Conservation (phyloP, 2,797 vertebrate species). For the Silurus lanzhouensis region DNA sequence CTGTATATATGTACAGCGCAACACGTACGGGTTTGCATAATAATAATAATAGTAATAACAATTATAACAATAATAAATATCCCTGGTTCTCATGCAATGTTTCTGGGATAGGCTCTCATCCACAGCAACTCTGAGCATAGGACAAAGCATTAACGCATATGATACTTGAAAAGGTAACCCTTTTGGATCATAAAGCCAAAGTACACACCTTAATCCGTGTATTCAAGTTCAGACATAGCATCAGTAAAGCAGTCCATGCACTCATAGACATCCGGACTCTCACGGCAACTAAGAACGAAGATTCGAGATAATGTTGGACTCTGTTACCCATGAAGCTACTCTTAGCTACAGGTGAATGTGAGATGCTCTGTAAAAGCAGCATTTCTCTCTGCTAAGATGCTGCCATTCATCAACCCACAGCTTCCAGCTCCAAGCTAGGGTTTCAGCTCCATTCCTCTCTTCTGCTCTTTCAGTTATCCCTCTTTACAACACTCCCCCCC, state of each 20-base stretch:
- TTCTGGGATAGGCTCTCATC: background rate
- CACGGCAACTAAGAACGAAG: background rate
- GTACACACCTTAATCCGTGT: background rate
- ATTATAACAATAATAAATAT: background rate
- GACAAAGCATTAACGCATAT: background rate
- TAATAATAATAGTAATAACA: background rate
- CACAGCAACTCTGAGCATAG: background rate
- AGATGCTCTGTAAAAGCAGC: slow-evolving; percentile 24
- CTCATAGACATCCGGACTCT: background rate
- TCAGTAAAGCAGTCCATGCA: background rate
- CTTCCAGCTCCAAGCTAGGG: slow-evolving; percentile 40
- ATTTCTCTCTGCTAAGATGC: slow-evolving; percentile 33
- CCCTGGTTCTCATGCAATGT: background rate
- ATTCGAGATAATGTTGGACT: background rate
- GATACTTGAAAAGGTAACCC: background rate
- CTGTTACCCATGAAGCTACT: background rate
- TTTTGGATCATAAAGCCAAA: background rate
- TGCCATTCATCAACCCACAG: slow-evolving; percentile 44
- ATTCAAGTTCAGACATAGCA: background rate
- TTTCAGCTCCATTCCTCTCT: slow-evolving; percentile 41
- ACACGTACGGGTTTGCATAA: background rate
- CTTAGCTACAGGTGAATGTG: slow-evolving; percentile 36
- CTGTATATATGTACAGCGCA: background rate
- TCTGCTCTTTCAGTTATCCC: slow-evolving; percentile 21
- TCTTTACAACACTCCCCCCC: slow-evolving; percentile 37